Percentiles rank a stretch among this genome's conserved stretches.
Evolutionary conservation across 2,797 vertebrate genomes (phyloP).

Genomic region (Cuculus canorus): DNA sequence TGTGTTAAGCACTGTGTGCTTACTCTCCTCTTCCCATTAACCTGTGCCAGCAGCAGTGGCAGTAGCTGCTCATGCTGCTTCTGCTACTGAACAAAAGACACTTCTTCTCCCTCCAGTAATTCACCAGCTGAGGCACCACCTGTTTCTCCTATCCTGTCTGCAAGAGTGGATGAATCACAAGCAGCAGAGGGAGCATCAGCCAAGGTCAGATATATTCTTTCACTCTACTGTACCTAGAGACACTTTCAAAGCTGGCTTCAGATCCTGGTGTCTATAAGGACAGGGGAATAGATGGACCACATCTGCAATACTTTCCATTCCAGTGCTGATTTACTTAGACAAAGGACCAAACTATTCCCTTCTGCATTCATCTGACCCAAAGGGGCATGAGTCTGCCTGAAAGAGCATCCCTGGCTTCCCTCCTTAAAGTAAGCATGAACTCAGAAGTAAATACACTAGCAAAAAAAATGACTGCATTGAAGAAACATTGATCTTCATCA

Average conservation of each 20-base stretch:
- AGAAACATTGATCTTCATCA: not conserved
- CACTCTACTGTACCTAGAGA: not conserved
- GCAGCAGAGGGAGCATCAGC: not conserved
- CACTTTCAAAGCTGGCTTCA: not conserved
- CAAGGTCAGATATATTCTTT: not conserved
- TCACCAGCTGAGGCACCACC: constrained; percentile 68
- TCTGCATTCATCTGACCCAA: not conserved
- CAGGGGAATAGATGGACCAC: not conserved
- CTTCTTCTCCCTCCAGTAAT: constrained; percentile 37
- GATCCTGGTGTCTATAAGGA: not conserved
- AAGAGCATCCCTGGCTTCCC: not conserved
- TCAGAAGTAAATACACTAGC: not conserved
- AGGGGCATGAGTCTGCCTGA: not conserved
- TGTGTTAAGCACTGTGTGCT: not conserved
- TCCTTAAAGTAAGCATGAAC: not conserved
- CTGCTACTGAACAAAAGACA: constrained; percentile 49
- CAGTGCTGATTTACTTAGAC: not conserved
- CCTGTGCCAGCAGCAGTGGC: constrained; percentile 49
- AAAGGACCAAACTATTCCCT: not conserved
- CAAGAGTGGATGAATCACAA: constrained; percentile 4
- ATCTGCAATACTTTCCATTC: not conserved
- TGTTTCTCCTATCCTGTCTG: constrained; percentile 44
- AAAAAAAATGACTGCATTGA: not conserved
- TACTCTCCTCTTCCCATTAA: constrained; percentile 16
- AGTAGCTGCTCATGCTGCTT: constrained; percentile 21